A percentile compares a stretch with the other conserved stretches of the same genome.
Conservation (phyloP, 2,113 vertebrate species). For the Turnix velox region DNA sequence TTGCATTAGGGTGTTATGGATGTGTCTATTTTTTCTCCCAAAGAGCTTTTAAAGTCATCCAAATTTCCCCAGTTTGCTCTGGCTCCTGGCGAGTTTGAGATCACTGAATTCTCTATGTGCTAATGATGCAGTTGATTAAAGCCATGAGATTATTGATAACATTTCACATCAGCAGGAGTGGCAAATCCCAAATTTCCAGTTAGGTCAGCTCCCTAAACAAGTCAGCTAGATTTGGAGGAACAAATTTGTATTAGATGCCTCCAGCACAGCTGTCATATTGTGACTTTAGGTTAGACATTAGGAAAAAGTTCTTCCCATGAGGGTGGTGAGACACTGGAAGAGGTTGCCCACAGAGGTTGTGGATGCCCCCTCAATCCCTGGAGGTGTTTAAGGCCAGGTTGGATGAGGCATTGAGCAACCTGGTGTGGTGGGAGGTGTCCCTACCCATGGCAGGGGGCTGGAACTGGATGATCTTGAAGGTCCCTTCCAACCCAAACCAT, state of each 20-base stretch:
- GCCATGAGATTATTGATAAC: not conserved
- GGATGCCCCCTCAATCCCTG: too few relatives aligned
- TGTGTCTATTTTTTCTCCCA: not conserved
- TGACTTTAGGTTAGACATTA: too few relatives aligned
- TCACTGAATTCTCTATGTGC: not conserved
- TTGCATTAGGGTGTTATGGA: not conserved
- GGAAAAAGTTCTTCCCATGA: too few relatives aligned
- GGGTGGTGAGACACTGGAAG: too few relatives aligned
- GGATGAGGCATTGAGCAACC: too few relatives aligned
- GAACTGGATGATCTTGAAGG: too few relatives aligned
- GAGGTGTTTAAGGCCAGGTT: too few relatives aligned
- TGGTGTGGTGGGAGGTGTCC: too few relatives aligned
- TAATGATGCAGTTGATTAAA: slow-evolving; percentile 4
- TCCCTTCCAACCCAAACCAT: too few relatives aligned
- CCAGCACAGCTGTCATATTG: too few relatives aligned
- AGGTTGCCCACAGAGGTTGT: too few relatives aligned
- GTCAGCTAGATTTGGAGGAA: not conserved
- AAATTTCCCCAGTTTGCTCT: slow-evolving; percentile 47
- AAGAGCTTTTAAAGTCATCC: not conserved
- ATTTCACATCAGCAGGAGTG: not conserved
- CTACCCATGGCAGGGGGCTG: too few relatives aligned
- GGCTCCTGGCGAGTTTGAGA: not conserved
- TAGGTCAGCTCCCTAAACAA: not conserved
- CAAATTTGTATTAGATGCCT: not conserved
- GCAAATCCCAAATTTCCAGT: not conserved